These are phyloP conservation scores for Octodon degus DNA, from an alignment of 2,113 vertebrate species.

Conservation along the genomic window DNA sequence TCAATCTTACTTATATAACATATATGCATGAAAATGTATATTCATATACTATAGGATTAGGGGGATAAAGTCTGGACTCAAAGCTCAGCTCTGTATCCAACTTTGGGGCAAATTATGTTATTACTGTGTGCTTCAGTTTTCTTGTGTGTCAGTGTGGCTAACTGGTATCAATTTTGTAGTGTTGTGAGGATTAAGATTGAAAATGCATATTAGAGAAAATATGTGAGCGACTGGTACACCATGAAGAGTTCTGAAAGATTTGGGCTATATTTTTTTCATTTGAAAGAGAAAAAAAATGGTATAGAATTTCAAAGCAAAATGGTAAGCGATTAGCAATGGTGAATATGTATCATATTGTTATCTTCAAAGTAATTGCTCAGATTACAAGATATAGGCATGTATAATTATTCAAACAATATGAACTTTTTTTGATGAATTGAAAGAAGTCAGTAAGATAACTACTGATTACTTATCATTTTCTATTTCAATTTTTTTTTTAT, in stretches of 20 bases:
- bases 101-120: neutral
- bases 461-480: too few relatives aligned
- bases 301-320: too few relatives aligned
- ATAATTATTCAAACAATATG: too few relatives aligned
- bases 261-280: neutral
- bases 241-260: neutral
- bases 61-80: neutral
- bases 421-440: too few relatives aligned
- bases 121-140: neutral
- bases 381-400: too few relatives aligned
- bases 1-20: neutral
- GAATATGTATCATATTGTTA: too few relatives aligned
- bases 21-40: neutral
- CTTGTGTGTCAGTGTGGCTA: neutral
- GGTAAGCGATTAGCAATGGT: too few relatives aligned
- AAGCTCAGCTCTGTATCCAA: constrained; percentile 1
- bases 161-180: neutral
- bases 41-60: neutral
- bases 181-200: constrained; percentile 30
- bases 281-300: too few relatives aligned
- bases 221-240: neutral
- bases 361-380: too few relatives aligned
- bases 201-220: neutral
- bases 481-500: too few relatives aligned
- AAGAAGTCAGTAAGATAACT: too few relatives aligned